A percentile compares a stretch with the other conserved stretches of the same genome.
These are phyloP conservation scores for Notocelia uddmanniana DNA, from an alignment of 2,888 invertebrate species.

Conservation along the genomic window DNA sequence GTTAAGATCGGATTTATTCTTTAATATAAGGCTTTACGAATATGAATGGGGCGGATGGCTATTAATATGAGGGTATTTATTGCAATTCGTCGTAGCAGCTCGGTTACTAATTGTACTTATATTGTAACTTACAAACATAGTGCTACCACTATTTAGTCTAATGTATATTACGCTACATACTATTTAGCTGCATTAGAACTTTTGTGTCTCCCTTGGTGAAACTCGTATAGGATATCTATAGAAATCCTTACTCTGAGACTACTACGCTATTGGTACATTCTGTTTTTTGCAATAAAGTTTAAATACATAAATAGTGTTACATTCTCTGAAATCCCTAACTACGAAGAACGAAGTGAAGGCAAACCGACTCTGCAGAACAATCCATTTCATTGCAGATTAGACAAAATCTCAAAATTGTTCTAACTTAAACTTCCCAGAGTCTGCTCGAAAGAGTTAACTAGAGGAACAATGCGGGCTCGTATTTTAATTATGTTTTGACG, in stretches of 20 bases:
- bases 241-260: too few relatives aligned
- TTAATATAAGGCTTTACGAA: conserved; percentile 18
- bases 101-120: not conserved
- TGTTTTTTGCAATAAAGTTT: too few relatives aligned
- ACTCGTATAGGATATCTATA: too few relatives aligned
- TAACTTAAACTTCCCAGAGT: conserved; percentile 32
- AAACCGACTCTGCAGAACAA: conserved; percentile 11
- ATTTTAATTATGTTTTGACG: conserved; percentile 64
- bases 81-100: not conserved
- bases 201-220: too few relatives aligned
- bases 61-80: not conserved
- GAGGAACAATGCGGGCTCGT: conserved; percentile 47
- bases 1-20: conserved; percentile 34
- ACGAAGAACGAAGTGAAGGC: not conserved
- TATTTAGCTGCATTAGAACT: too few relatives aligned
- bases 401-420: conserved; percentile 35
- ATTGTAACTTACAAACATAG: too few relatives aligned
- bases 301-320: too few relatives aligned
- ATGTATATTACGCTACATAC: too few relatives aligned
- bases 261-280: too few relatives aligned
- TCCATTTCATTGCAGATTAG: conserved; percentile 35
- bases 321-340: too few relatives aligned
- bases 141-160: too few relatives aligned
- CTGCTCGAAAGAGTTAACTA: conserved; percentile 37
- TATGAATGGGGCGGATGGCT: not conserved